Conservation (phyloP, 1,140 invertebrate species). For the Musca vetustissima region DNA sequence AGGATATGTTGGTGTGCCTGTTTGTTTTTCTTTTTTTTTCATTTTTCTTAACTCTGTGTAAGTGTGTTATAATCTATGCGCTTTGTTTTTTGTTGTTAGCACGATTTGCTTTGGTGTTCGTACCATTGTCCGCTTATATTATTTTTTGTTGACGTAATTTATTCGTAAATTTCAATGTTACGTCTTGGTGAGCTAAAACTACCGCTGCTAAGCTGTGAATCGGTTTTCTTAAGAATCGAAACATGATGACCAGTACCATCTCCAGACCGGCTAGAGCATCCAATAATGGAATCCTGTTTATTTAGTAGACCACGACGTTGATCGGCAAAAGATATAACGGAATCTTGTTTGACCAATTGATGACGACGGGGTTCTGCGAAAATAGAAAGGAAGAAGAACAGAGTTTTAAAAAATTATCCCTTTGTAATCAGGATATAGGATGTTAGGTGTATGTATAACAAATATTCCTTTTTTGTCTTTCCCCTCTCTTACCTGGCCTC, state of each 20-base stretch:
- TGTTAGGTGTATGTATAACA: too few relatives aligned
- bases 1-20: slow-evolving; percentile 4
- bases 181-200: slow-evolving; percentile 42
- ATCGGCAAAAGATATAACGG: slow-evolving; percentile 54
- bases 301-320: slow-evolving; percentile 47
- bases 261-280: slow-evolving; percentile 40
- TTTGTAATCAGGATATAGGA: too few relatives aligned
- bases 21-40: too few relatives aligned
- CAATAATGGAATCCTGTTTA: slow-evolving; percentile 52
- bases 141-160: slow-evolving; percentile 11
- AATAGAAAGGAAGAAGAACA: slow-evolving; percentile 14
- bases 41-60: slow-evolving; percentile 13
- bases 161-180: slow-evolving; percentile 50
- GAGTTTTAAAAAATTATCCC: too few relatives aligned
- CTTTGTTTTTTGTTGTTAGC: slow-evolving; percentile 13
- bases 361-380: slow-evolving; percentile 47
- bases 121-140: not conserved
- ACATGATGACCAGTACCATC: slow-evolving; percentile 51
- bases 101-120: not conserved
- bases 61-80: not conserved
- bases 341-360: slow-evolving; percentile 53
- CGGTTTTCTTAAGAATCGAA: slow-evolving; percentile 54
- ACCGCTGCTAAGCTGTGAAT: slow-evolving; percentile 47
- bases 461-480: too few relatives aligned
- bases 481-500: slow-evolving; percentile 38